Conservation (phyloP, 2,888 invertebrate species). For the Sesia apiformis region DNA sequence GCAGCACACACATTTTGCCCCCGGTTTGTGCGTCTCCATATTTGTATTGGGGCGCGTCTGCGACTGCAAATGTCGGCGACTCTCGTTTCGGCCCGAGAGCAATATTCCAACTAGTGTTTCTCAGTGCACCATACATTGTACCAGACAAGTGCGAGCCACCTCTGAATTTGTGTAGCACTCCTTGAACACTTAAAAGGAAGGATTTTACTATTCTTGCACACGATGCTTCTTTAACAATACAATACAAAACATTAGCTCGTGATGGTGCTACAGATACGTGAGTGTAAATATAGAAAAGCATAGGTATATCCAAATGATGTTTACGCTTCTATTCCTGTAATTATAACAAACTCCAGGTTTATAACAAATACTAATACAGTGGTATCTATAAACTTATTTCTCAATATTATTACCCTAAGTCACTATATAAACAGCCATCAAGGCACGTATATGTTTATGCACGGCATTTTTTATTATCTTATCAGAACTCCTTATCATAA, state of each 20-base stretch:
- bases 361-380: too few species aligned
- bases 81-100: background rate
- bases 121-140: background rate
- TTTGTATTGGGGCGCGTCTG: background rate
- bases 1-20: background rate
- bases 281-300: too few species aligned
- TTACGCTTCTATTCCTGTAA: too few species aligned
- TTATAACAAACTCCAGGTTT: too few species aligned
- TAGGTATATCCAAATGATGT: too few species aligned
- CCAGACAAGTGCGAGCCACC: background rate
- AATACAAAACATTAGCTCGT: background rate
- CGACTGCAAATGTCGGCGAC: background rate
- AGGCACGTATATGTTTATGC: background rate
- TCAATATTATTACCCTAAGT: too few species aligned
- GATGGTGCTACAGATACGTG: too few species aligned
- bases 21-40: background rate
- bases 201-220: background rate
- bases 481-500: constrained; percentile 5
- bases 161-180: background rate
- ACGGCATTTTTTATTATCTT: background rate
- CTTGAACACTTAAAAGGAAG: background rate
- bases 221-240: background rate
- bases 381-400: too few species aligned
- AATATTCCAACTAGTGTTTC: background rate
- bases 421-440: too few species aligned